Conservation (phyloP, 1,140 invertebrate species). For the Pemphigus obesinymphae region DNA sequence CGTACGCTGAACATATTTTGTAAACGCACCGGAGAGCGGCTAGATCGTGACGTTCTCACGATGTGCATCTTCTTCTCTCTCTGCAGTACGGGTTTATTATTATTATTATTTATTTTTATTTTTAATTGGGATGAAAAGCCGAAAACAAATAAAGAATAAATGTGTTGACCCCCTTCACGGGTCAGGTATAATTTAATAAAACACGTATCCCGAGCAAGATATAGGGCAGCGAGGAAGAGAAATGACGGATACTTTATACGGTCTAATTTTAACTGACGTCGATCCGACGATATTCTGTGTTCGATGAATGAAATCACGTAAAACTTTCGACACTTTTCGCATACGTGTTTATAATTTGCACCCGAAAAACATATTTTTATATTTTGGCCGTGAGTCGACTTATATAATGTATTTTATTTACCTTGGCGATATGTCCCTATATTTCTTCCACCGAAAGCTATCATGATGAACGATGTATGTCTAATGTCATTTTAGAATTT, state of each 20-base stretch:
- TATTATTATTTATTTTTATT: too few relatives aligned
- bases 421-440: too few relatives aligned
- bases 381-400: too few relatives aligned
- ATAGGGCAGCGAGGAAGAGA: background rate
- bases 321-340: background rate
- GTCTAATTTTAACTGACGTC: too few relatives aligned
- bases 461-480: background rate
- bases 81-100: background rate
- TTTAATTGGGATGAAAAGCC: constrained; percentile 30
- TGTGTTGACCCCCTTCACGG: background rate
- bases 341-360: too few relatives aligned
- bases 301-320: too few relatives aligned
- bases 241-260: background rate
- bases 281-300: too few relatives aligned
- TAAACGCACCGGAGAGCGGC: background rate
- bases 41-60: constrained; percentile 39
- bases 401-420: too few relatives aligned
- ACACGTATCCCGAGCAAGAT: background rate
- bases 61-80: background rate
- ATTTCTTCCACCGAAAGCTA: too few relatives aligned
- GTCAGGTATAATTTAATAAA: background rate
- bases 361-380: too few relatives aligned
- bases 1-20: background rate
- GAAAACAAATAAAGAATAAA: background rate
- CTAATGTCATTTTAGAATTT: too few relatives aligned